Percentiles rank a stretch among this genome's conserved stretches.
Evolutionary conservation across 2,797 vertebrate species (phyloP).

Genomic region (Passerculus sandwichensis): DNA sequence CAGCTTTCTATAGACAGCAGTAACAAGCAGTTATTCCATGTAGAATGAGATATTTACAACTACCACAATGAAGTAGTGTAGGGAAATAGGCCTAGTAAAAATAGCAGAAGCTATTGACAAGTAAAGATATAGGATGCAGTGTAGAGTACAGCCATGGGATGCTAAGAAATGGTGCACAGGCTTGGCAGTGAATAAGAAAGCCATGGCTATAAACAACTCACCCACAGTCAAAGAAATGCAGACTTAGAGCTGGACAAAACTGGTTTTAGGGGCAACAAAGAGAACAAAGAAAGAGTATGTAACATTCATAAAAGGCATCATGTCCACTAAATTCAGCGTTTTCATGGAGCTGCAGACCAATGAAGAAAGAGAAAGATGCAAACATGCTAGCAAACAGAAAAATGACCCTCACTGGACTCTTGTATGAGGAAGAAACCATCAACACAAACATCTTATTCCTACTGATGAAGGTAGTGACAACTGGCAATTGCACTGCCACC

Average conservation of each 20-base stretch:
- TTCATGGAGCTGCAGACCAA: not conserved
- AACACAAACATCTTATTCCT: not conserved
- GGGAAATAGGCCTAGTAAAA: not conserved
- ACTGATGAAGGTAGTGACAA: not conserved
- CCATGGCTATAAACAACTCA: constrained; percentile 51
- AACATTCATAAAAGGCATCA: constrained; percentile 30
- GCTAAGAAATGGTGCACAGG: constrained; percentile 41
- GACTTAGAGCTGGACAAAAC: constrained; percentile 60
- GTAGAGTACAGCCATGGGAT: constrained; percentile 35
- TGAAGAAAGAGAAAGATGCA: not conserved
- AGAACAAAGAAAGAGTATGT: constrained; percentile 57
- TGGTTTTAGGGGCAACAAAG: constrained; percentile 61
- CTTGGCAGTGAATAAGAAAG: constrained; percentile 30
- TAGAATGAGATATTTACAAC: constrained; percentile 16
- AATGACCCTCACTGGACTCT: not conserved
- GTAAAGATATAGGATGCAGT: not conserved
- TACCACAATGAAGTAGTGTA: not conserved
- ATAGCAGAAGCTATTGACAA: not conserved
- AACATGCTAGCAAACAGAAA: not conserved
- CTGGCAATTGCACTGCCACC: not conserved
- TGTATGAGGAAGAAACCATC: not conserved
- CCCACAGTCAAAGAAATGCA: constrained; percentile 58
- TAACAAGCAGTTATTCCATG: constrained; percentile 5
- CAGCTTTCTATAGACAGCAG: not conserved
- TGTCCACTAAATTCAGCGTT: not conserved